phyloP scores from a whole-genome alignment of 2,113 vertebrate genomes.

The Rhipidura dahli region DNA sequence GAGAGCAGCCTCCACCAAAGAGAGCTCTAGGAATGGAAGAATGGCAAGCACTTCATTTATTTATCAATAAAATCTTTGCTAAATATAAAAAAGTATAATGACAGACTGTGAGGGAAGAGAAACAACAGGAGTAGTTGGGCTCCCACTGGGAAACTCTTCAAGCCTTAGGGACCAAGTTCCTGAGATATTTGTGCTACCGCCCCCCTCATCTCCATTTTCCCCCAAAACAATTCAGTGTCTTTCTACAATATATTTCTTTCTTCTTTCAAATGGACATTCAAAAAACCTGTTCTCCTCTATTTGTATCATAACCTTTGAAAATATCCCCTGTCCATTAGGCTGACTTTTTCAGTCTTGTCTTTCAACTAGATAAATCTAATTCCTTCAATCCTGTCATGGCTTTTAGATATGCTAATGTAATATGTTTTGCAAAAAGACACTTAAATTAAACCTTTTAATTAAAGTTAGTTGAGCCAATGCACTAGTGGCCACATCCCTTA shows the following conservation, averaged over 20 bases:
- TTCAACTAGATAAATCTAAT: slow-evolving; percentile 1
- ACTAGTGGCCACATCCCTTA: not conserved
- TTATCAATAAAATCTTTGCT: not conserved
- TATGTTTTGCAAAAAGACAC: not conserved
- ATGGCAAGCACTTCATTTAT: not conserved
- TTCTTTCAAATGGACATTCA: not conserved
- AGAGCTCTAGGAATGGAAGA: not conserved
- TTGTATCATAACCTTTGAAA: not conserved
- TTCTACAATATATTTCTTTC: not conserved
- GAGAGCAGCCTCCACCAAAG: not conserved
- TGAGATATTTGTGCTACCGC: not conserved
- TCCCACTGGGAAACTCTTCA: not conserved
- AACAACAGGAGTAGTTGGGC: not conserved
- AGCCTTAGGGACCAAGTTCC: not conserved
- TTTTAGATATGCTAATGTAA: slow-evolving; percentile 19
- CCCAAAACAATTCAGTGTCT: not conserved
- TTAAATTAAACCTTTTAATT: slow-evolving; percentile 27
- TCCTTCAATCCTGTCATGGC: not conserved
- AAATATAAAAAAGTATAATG: not conserved
- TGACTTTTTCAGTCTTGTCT: not conserved
- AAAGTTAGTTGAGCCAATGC: not conserved
- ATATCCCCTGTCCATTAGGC: not conserved
- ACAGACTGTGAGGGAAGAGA: not conserved
- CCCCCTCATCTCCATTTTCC: not conserved
- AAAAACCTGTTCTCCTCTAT: not conserved